Evolutionary conservation across 1,140 invertebrate genomes (phyloP), one percentile per base, ranked within the genome.

Genomic region (Scaptomyza hsui): DNA sequence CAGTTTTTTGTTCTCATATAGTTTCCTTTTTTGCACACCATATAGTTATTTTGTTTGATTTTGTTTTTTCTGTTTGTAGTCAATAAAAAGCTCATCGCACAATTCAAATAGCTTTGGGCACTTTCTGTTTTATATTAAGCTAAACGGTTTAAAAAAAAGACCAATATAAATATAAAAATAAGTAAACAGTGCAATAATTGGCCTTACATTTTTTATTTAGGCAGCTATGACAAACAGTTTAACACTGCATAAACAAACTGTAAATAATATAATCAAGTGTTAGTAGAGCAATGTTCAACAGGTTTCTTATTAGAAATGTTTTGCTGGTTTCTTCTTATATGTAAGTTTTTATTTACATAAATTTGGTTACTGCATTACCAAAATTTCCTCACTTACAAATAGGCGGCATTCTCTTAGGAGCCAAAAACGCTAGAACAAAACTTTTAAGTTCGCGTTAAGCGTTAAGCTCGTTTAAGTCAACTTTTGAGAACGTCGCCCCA

Each of bases 41-140:
- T 6, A 29, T 1, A 29, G 35, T 16, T 57, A 15, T 15, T 5
- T 32, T 13, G 19, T 12, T 39, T 44, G n/a, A 13, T 35, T 41
- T 24, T 15, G 41, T 45, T 12, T 16, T 45, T n/a, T 37, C 41
- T 42, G 47, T 52, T 32, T 49, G 39, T 37, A 64, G 35, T 39
- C 45, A 57, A 65, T 65, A 45, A 65, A 65, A 39, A 16, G 7
- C 9, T 32, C 37, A 48, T 21, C 53, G 18, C 32, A 44, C 32
- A 57, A 26, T 16, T 76, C 68, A 69, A 79, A 79, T 52, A 80
- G 80, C 65, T 85, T 75, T 65, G 42, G 60, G 52, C 80, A 83
- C 68, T 75, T 68, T 39, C 16, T 15, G 10, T 29, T 9, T 19
- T 21, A 32, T 61, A 72, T 67, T 67, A 64, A 67, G 78, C 61